Percentiles rank a stretch among this genome's conserved stretches.
phyloP scores from a whole-genome alignment of 2,888 invertebrate species.

The Nemotelus nigrinus region DNA sequence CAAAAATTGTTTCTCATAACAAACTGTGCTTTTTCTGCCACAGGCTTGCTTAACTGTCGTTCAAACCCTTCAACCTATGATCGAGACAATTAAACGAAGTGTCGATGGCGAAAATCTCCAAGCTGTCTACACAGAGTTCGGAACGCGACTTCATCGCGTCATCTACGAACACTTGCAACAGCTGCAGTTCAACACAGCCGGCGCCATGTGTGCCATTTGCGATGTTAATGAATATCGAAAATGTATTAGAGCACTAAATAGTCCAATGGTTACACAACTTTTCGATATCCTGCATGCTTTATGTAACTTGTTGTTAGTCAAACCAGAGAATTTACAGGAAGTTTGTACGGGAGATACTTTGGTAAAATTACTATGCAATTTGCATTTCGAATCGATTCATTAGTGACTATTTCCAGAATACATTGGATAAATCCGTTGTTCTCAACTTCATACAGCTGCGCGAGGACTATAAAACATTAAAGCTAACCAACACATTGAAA shows the following conservation, averaged over 20 bases:
- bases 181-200: conserved; percentile 93
- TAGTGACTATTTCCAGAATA: conserved; percentile 72
- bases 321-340: conserved; percentile 95
- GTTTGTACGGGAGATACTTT: conserved; percentile 94
- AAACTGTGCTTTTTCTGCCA: background rate
- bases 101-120: conserved; percentile 94
- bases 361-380: conserved; percentile 69
- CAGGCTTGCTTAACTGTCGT: conserved; percentile 87
- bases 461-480: conserved; percentile 91
- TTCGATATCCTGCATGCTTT: conserved; percentile 96
- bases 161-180: conserved; percentile 95
- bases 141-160: conserved; percentile 89
- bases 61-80: conserved; percentile 80
- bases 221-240: conserved; percentile 97
- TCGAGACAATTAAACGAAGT: conserved; percentile 80
- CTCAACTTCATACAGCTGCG: conserved; percentile 94
- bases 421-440: conserved; percentile 88
- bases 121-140: conserved; percentile 87
- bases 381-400: background rate
- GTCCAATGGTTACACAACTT: conserved; percentile 83
- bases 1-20: too few species aligned
- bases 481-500: conserved; percentile 72
- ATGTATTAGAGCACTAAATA: conserved; percentile 77
- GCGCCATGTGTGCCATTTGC: conserved; percentile 97
- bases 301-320: conserved; percentile 93